Conservation (phyloP, 2,888 invertebrate genomes). For the Argyresthia albistria region DNA sequence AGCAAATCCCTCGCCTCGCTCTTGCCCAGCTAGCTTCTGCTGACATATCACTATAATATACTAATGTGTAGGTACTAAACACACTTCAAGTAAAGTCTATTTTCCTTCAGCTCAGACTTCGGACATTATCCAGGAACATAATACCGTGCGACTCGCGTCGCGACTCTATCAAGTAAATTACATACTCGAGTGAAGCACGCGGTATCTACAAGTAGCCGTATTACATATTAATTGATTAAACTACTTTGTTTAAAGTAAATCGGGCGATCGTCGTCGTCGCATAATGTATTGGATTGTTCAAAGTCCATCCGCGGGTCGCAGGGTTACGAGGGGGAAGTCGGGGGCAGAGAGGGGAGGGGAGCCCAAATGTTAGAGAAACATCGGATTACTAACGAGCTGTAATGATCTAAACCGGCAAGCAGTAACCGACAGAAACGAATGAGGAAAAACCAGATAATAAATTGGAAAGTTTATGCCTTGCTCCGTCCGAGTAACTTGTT, state of each 20-base stretch:
- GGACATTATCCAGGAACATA: not conserved
- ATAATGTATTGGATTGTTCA: not conserved
- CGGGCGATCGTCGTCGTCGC: not conserved
- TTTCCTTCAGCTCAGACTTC: not conserved
- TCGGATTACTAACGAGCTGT: no score
- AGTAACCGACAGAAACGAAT: no score
- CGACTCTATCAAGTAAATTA: not conserved
- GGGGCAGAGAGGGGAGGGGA: no score
- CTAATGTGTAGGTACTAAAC: no score
- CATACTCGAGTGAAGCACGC: not conserved
- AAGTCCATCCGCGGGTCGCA: not conserved
- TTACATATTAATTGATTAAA: not conserved
- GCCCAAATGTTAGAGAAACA: no score
- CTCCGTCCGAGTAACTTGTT: no score
- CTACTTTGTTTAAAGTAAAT: not conserved
- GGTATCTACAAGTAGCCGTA: not conserved
- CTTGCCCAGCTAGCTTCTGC: no score
- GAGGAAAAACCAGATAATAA: no score
- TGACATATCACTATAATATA: no score
- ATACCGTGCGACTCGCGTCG: not conserved
- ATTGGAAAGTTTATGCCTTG: no score
- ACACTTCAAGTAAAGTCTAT: no score
- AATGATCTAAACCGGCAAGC: no score
- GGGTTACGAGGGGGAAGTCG: not conserved
- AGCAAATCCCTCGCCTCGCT: not conserved